phyloP scores from a whole-genome alignment of 2,113 vertebrate species.

The Corydoras maculifer region DNA sequence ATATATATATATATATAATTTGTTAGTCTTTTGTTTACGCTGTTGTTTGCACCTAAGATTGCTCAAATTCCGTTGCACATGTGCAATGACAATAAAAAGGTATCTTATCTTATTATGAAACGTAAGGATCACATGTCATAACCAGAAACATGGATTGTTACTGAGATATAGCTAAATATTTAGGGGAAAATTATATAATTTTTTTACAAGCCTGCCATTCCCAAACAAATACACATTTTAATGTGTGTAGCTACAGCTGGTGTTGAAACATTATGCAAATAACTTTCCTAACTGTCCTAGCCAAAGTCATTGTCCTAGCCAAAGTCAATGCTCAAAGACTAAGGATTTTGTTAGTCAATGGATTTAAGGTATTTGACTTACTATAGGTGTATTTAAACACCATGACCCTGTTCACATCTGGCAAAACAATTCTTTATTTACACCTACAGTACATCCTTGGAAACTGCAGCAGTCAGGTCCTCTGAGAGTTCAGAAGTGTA shows the following conservation, averaged over 20 bases:
- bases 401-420: constrained; percentile 5
- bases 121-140: too few species aligned
- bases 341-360: not conserved
- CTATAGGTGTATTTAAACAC: constrained; percentile 1
- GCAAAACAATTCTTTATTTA: too few species aligned
- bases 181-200: not conserved
- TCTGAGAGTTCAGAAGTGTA: too few species aligned
- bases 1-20: too few species aligned
- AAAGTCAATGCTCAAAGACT: constrained; percentile 1
- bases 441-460: too few species aligned
- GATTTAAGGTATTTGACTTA: not conserved
- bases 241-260: constrained; percentile 2
- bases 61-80: too few species aligned
- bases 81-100: too few species aligned
- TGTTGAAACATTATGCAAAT: constrained; percentile 17
- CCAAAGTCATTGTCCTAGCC: constrained; percentile 17
- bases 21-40: too few species aligned
- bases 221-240: not conserved
- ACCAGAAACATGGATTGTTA: not conserved
- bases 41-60: too few species aligned
- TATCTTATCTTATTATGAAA: too few species aligned
- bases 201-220: not conserved
- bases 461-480: too few species aligned
- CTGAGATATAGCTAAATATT: not conserved
- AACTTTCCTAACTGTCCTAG: constrained; percentile 9